Conservation (phyloP, 2,113 vertebrate genomes). For the Corythoichthys intestinalis region DNA sequence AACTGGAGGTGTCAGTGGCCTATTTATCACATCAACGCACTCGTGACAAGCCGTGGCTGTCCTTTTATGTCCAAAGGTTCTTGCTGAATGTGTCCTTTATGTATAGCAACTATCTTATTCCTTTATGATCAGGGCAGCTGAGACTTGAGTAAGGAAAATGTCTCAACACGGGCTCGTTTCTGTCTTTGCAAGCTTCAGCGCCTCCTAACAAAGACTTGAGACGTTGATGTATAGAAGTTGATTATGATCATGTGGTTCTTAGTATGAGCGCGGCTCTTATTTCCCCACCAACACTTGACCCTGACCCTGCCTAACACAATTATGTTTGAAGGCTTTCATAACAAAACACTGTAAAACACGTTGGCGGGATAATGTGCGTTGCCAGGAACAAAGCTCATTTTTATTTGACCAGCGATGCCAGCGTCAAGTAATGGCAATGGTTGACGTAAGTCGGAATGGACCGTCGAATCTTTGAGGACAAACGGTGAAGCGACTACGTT, state of each 20-base stretch:
- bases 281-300: slow-evolving; percentile 48
- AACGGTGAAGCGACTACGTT: neutral
- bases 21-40: slow-evolving; percentile 48
- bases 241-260: slow-evolving; percentile 43
- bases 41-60: slow-evolving; percentile 29
- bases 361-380: slow-evolving; percentile 3
- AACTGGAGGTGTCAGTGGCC: slow-evolving; percentile 51
- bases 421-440: neutral
- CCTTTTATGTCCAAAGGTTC: slow-evolving; percentile 46
- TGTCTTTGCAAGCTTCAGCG: slow-evolving; percentile 1
- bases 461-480: neutral
- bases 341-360: slow-evolving; percentile 27
- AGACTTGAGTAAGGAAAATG: slow-evolving; percentile 3
- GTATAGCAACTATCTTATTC: slow-evolving; percentile 8
- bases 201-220: slow-evolving; percentile 16
- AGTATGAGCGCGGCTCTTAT: slow-evolving; percentile 36
- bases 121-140: slow-evolving; percentile 27
- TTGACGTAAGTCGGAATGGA: neutral
- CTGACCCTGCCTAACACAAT: slow-evolving; percentile 44
- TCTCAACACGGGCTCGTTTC: slow-evolving; percentile 27
- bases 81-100: slow-evolving; percentile 21
- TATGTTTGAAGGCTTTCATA: slow-evolving; percentile 46
- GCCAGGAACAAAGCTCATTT: slow-evolving; percentile 10
- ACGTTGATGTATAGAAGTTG: slow-evolving; percentile 28
- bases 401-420: slow-evolving; percentile 4